Evolutionary conservation across 2,888 invertebrate species (phyloP).

Genomic region (Pasiphila rectangulata): DNA sequence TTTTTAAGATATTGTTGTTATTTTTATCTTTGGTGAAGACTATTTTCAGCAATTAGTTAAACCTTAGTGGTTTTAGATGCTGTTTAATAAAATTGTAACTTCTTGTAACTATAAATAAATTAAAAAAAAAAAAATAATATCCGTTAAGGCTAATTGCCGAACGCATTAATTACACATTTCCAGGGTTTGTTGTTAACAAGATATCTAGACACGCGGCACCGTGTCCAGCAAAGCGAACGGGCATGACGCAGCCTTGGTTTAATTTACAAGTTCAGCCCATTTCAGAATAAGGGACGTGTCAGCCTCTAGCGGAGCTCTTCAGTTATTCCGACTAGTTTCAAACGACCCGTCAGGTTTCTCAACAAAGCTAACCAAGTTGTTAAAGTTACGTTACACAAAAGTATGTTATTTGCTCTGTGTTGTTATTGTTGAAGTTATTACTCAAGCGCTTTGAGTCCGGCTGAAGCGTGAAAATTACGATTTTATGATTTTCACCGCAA

Average conservation of each 20-base stretch:
- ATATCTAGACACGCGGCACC: too few relatives aligned
- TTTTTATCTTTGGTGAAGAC: too few relatives aligned
- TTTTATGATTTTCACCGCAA: conserved; percentile 57
- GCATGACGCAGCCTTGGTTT: too few relatives aligned
- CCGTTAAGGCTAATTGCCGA: background rate
- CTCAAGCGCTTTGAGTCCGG: conserved; percentile 20
- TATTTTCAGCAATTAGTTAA: too few relatives aligned
- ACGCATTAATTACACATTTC: background rate
- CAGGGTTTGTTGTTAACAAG: too few relatives aligned
- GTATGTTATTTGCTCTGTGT: background rate
- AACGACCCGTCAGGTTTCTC: too few relatives aligned
- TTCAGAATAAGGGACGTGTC: background rate
- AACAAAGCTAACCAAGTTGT: background rate
- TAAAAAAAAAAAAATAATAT: background rate
- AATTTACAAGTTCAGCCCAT: background rate
- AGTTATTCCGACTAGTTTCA: background rate
- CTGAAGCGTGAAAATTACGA: conserved; percentile 48
- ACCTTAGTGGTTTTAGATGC: too few relatives aligned
- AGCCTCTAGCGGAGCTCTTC: background rate
- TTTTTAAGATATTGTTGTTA: too few relatives aligned
- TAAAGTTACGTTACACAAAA: background rate
- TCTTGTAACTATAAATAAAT: too few relatives aligned
- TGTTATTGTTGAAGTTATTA: conserved; percentile 9
- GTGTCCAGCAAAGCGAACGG: too few relatives aligned
- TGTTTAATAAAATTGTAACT: too few relatives aligned